Conservation (phyloP, 2,113 vertebrate genomes). For the Grammomys dolichurus region DNA sequence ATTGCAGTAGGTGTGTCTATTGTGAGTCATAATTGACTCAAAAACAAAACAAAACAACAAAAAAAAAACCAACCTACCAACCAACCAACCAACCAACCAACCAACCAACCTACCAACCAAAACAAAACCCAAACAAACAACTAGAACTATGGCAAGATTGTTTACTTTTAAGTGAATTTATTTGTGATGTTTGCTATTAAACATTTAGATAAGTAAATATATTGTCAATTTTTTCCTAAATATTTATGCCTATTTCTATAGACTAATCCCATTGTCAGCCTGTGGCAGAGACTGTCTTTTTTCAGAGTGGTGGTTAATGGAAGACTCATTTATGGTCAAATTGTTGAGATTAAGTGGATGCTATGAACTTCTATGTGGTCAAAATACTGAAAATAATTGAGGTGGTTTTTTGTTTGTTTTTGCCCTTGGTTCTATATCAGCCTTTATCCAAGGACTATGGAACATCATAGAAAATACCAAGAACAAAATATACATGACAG, state of each 20-base stretch:
- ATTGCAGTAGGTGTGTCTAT: not conserved
- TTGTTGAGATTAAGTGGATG: too few species aligned
- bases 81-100: too few species aligned
- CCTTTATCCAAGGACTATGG: fast-evolving
- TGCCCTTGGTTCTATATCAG: not conserved
- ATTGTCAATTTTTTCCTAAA: not conserved
- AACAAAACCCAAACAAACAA: too few species aligned
- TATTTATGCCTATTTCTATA: not conserved
- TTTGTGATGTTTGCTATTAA: too few species aligned
- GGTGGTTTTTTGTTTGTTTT: not conserved
- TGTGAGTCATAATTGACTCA: not conserved
- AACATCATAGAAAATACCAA: too few species aligned
- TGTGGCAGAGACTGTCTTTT: too few species aligned
- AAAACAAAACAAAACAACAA: too few species aligned
- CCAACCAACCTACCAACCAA: too few species aligned
- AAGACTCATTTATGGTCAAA: not conserved
- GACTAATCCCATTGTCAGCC: not conserved
- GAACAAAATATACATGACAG: too few species aligned
- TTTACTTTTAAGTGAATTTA: not conserved
- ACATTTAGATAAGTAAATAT: too few species aligned
- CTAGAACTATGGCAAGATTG: not conserved
- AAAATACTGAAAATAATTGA: not conserved
- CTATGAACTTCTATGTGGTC: not conserved
- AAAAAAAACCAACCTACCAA: too few species aligned
- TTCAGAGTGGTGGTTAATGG: not conserved